Conservation (phyloP, 2,113 vertebrate species). For the Gulo gulo region DNA sequence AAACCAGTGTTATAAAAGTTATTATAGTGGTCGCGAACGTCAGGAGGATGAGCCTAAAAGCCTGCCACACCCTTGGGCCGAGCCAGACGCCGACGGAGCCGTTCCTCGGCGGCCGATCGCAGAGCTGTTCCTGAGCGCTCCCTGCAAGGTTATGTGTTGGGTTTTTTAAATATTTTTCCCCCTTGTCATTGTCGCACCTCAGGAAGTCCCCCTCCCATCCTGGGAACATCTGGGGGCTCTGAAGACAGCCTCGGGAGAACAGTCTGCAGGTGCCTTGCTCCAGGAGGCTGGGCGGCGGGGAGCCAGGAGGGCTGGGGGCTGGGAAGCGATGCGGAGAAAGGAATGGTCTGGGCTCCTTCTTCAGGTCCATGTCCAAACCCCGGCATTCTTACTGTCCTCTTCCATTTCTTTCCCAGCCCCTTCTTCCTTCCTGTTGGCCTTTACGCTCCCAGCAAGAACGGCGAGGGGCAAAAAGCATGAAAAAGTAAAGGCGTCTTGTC, state of each 20-base stretch:
- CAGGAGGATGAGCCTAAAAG: background rate
- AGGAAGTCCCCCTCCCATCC: background rate
- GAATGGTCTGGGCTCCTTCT: rapidly evolving
- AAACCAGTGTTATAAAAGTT: background rate
- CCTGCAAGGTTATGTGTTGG: background rate
- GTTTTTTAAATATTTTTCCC: background rate
- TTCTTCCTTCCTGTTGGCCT: background rate
- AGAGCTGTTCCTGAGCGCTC: rapidly evolving
- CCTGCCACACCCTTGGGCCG: rapidly evolving
- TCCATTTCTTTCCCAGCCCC: background rate
- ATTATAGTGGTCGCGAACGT: background rate
- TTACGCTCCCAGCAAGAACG: background rate
- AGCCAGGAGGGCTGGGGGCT: background rate
- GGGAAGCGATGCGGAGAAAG: rapidly evolving
- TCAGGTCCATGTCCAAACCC: background rate
- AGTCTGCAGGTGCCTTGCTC: background rate
- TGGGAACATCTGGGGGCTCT: background rate
- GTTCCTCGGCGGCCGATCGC: background rate
- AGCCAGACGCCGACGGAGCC: too few relatives aligned
- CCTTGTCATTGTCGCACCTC: background rate
- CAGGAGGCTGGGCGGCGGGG: too few relatives aligned
- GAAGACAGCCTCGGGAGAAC: background rate
- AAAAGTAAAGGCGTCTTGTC: background rate
- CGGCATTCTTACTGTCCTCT: background rate
- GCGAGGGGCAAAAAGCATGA: background rate